A percentile compares a stretch with the other conserved stretches of the same genome.
Evolutionary conservation across 2,888 invertebrate genomes (phyloP).

Genomic region (Lacanobia wlatinum): DNA sequence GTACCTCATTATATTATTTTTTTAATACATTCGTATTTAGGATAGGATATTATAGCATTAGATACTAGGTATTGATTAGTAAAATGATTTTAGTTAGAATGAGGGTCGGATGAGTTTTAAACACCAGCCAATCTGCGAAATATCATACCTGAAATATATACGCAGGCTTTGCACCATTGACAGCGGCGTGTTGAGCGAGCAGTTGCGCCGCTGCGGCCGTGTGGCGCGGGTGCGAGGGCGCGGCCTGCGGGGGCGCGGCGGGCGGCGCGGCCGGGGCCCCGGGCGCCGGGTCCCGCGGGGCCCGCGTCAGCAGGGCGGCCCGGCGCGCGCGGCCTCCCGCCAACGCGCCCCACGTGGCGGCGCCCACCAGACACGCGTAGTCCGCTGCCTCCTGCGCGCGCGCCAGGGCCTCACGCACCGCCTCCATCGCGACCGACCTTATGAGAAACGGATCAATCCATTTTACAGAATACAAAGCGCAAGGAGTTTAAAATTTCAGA

Average conservation of each 20-base stretch:
- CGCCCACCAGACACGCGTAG: slow-evolving; percentile 94
- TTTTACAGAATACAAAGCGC: background rate
- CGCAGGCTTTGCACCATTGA: slow-evolving; percentile 92
- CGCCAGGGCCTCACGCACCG: slow-evolving; percentile 96
- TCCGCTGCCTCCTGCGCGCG: slow-evolving; percentile 97
- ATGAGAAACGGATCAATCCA: background rate
- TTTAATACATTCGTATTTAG: too few relatives aligned
- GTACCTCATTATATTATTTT: too few relatives aligned
- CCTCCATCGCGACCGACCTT: slow-evolving; percentile 94
- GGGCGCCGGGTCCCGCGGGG: slow-evolving; percentile 93
- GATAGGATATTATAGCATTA: background rate
- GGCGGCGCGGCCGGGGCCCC: slow-evolving; percentile 93
- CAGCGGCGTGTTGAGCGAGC: slow-evolving; percentile 94
- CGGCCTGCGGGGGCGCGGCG: slow-evolving; percentile 93
- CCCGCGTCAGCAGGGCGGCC: slow-evolving; percentile 94
- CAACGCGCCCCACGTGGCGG: slow-evolving; percentile 92
- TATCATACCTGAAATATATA: slow-evolving; percentile 89
- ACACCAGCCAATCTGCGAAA: too few relatives aligned
- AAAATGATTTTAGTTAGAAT: background rate
- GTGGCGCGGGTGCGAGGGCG: slow-evolving; percentile 93
- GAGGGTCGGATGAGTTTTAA: background rate
- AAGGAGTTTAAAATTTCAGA: too few relatives aligned
- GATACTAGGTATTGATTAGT: background rate
- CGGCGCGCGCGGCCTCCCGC: slow-evolving; percentile 94
- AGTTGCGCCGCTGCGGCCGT: slow-evolving; percentile 95